These are phyloP conservation scores for Exaiptasia diaphana DNA, from an alignment of 64 coral and sea anemone genomes.

Conservation along the genomic window DNA sequence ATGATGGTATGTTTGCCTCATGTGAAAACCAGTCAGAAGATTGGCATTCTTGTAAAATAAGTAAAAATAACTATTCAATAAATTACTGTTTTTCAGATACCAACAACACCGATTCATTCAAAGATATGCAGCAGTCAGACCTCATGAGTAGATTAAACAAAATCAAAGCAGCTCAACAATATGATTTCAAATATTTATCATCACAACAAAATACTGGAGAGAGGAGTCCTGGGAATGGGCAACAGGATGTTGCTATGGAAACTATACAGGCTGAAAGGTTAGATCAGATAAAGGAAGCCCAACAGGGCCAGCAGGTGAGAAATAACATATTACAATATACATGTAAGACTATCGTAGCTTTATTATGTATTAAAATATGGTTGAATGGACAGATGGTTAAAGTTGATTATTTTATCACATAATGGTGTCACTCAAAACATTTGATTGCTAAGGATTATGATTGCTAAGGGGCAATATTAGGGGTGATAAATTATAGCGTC, in stretches of 20 bases:
- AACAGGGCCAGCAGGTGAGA: constrained; percentile 35
- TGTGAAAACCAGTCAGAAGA: neutral
- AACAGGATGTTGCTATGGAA: neutral
- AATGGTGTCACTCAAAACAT: too few relatives aligned
- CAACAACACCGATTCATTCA: neutral
- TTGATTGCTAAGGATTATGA: too few relatives aligned
- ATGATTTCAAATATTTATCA: neutral
- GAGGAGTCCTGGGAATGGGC: neutral
- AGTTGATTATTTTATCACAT: too few relatives aligned
- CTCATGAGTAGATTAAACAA: constrained; percentile 56
- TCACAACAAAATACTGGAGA: neutral
- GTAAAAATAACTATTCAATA: neutral
- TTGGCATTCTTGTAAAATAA: neutral
- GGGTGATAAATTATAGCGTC: too few relatives aligned
- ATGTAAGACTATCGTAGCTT: neutral
- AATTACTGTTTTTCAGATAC: neutral
- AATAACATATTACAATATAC: too few relatives aligned
- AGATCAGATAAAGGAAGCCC: constrained; percentile 43
- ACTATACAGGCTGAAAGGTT: constrained; percentile 5
- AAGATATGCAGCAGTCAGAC: constrained; percentile 26
- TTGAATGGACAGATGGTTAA: too few relatives aligned
- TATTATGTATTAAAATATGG: neutral
- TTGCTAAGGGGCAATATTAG: too few relatives aligned
- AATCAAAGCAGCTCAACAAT: constrained; percentile 46
- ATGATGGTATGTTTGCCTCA: neutral